phyloP scores from a whole-genome alignment of 2,888 invertebrate genomes.

The Xanthostigma xanthostigma region DNA sequence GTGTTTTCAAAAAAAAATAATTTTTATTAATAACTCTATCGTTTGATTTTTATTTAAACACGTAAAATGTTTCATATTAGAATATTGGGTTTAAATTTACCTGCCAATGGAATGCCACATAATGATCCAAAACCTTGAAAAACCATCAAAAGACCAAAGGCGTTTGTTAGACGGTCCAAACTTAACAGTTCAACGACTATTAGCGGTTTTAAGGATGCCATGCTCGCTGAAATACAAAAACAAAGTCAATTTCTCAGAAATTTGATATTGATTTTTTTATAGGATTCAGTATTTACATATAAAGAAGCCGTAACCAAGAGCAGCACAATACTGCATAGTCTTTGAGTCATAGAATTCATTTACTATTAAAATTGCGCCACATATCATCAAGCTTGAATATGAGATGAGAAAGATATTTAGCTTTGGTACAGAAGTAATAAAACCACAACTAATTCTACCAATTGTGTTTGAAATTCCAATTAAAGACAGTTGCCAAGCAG shows the following conservation, averaged over 20 bases:
- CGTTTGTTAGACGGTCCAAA: conserved; percentile 81
- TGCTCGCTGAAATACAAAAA: conserved; percentile 43
- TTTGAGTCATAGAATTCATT: conserved; percentile 33
- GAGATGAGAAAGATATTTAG: conserved; percentile 49
- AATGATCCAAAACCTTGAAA: conserved; percentile 88
- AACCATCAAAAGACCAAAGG: conserved; percentile 78
- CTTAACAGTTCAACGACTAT: conserved; percentile 83
- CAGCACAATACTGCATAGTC: conserved; percentile 40
- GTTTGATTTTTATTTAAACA: too few species aligned
- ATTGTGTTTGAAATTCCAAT: conserved; percentile 62
- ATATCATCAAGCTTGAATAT: conserved; percentile 45
- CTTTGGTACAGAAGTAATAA: conserved; percentile 37
- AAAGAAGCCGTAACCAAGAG: conserved; percentile 46
- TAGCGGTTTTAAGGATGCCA: conserved; percentile 58
- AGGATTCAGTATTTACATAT: conserved; percentile 33
- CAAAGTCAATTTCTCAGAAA: neutral
- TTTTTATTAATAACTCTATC: too few species aligned
- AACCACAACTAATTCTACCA: conserved; percentile 50
- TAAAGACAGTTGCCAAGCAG: conserved; percentile 44
- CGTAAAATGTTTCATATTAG: neutral
- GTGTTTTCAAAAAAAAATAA: too few species aligned
- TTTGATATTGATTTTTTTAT: too few species aligned
- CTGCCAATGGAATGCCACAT: conserved; percentile 43
- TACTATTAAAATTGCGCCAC: conserved; percentile 43
- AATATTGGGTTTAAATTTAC: conserved; percentile 6